A percentile compares a stretch with the other conserved stretches of the same genome.
Evolutionary conservation across 1,140 invertebrate species (phyloP).

Genomic region (Musca domestica): DNA sequence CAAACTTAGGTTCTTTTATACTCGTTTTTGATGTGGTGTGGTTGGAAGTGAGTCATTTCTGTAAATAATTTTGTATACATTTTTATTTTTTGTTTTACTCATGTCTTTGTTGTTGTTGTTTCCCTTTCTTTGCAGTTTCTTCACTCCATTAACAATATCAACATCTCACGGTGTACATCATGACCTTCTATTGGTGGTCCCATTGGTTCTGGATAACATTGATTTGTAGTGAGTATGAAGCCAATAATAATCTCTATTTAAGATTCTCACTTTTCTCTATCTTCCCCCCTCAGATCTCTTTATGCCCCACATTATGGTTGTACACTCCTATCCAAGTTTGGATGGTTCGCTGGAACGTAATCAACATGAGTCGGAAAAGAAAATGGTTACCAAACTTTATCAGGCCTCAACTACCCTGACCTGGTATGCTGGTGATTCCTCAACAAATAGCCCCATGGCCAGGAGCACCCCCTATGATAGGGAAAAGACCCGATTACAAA

Average conservation of each 20-base stretch:
- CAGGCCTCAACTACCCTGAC: conserved; percentile 39
- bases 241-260: not conserved
- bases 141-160: conserved; percentile 21
- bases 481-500: not conserved
- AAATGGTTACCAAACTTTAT: conserved; percentile 41
- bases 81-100: too few species aligned
- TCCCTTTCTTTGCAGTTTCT: conserved; percentile 24
- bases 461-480: not conserved
- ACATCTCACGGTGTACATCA: conserved; percentile 54
- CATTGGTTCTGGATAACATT: conserved; percentile 70
- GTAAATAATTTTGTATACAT: too few species aligned
- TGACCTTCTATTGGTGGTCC: conserved; percentile 70
- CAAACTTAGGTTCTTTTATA: too few species aligned
- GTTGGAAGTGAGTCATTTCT: too few species aligned
- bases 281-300: conserved; percentile 28
- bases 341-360: conserved; percentile 30
- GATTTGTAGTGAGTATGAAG: conserved; percentile 34
- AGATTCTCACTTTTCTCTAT: conserved; percentile 21
- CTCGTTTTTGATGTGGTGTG: too few species aligned
- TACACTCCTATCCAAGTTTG: conserved; percentile 49
- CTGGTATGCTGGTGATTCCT: conserved; percentile 28
- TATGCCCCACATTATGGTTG: conserved; percentile 30
- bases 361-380: not conserved
- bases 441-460: conserved; percentile 5
- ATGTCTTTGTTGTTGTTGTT: too few species aligned